Evolutionary conservation across 1,140 invertebrate genomes (phyloP), one percentile per base, ranked within the genome.

Genomic region (Pogonomyrmex barbatus): DNA sequence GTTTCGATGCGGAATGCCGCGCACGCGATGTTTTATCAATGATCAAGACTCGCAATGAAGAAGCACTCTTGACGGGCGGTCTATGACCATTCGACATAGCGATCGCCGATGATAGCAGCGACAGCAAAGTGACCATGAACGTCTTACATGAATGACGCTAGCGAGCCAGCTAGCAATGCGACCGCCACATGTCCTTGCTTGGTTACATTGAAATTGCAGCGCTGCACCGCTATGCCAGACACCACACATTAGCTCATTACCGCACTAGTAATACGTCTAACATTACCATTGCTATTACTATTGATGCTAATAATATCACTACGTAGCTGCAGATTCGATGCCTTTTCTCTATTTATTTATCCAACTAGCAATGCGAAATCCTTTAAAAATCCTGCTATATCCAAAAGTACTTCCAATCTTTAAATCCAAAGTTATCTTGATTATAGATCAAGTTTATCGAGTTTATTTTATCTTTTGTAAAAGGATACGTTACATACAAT

Each of bases 241-340:
- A 86, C 76, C 87, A 76, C 76, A 88, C 76, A 89, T 89, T 89
- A 89, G 84, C 87, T 88, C 87, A 89, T 89, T 89, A 86, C 68
- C 56, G 50, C 60, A 56, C 54, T 88, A 77, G 39, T 81, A 60
- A 56, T 56, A 88, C 45, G 58, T 52, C n/a, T 79, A 47, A 12
- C 47, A 58, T 63, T 83, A 88, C 54, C 36, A 67, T 45, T 56
- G 30, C 76, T 45, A 68, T 81, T 36, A 87, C 62, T 56, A 58
- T 73, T 52, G 85, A 67, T 68, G n/a, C 42, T 65, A 71, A 71
- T 79, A 68, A 42, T 60, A 45, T 42, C 30, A 33, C 65, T 62
- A 24, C 17, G 54, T 30, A 33, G 14, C 39, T 39, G 30, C 4
- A n/a, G 47, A 42, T 54, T 58, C 56, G 24, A 62, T 8, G 8